Conservation (phyloP, 2,113 vertebrate genomes). For the Sprattus sprattus region DNA sequence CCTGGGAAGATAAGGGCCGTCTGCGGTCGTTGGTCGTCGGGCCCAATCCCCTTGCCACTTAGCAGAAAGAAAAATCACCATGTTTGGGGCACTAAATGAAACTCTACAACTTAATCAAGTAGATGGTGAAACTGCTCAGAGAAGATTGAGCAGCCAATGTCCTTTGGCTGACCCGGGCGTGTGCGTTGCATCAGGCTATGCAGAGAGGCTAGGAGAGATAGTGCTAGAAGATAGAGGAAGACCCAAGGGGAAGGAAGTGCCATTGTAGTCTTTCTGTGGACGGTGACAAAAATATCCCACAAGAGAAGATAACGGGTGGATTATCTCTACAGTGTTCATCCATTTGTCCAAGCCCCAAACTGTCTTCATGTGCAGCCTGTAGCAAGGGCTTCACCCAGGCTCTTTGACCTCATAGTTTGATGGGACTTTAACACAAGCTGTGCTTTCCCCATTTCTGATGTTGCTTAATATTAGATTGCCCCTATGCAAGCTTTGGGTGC, state of each 20-base stretch:
- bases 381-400: slow-evolving; percentile 38
- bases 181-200: slow-evolving; percentile 16
- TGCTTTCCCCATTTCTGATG: not conserved
- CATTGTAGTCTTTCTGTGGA: slow-evolving; percentile 57
- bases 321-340: not conserved
- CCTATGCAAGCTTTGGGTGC: not conserved
- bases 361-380: not conserved
- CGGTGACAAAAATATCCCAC: slow-evolving; percentile 56
- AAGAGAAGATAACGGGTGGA: not conserved
- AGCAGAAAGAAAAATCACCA: slow-evolving; percentile 44
- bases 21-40: not conserved
- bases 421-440: slow-evolving; percentile 38
- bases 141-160: not conserved
- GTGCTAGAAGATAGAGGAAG: slow-evolving; percentile 48
- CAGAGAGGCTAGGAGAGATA: not conserved
- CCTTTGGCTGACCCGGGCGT: slow-evolving; percentile 12
- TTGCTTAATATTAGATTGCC: not conserved
- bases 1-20: not conserved
- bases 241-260: slow-evolving; percentile 60
- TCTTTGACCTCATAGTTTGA: slow-evolving; percentile 26
- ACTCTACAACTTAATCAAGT: slow-evolving; percentile 43
- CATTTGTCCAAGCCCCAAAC: not conserved
- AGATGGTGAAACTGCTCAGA: not conserved
- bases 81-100: slow-evolving; percentile 32
- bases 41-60: slow-evolving; percentile 19